Conservation (phyloP, 1,140 invertebrate species). For the Drosophila bipectinata region DNA sequence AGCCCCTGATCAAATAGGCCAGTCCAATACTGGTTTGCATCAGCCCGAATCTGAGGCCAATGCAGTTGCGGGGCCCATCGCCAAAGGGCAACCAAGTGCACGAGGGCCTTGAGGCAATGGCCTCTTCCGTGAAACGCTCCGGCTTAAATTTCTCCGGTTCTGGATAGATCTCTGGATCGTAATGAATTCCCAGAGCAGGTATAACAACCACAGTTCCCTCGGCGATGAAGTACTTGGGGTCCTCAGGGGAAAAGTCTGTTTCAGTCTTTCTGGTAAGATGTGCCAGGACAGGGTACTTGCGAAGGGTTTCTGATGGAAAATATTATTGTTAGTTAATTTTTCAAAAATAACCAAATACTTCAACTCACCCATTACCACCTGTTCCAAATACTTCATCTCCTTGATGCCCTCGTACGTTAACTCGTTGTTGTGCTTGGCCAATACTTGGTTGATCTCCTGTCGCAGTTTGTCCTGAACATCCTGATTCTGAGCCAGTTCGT, state of each 20-base stretch:
- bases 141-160: slow-evolving; percentile 85
- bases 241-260: slow-evolving; percentile 85
- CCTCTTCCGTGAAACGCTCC: slow-evolving; percentile 85
- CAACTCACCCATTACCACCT: slow-evolving; percentile 86
- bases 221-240: slow-evolving; percentile 86
- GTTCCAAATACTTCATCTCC: slow-evolving; percentile 87
- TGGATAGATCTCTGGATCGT: slow-evolving; percentile 83
- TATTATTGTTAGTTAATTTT: background rate
- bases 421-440: slow-evolving; percentile 84
- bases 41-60: slow-evolving; percentile 87
- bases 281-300: slow-evolving; percentile 87
- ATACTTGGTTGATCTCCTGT: slow-evolving; percentile 86
- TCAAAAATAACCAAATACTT: background rate
- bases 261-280: slow-evolving; percentile 86
- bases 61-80: slow-evolving; percentile 69
- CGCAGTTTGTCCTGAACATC: slow-evolving; percentile 87
- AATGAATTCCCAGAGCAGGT: slow-evolving; percentile 86
- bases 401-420: slow-evolving; percentile 86
- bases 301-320: slow-evolving; percentile 85
- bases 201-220: slow-evolving; percentile 87
- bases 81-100: slow-evolving; percentile 69
- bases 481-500: slow-evolving; percentile 87
- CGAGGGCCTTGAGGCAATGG: slow-evolving; percentile 47
- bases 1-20: slow-evolving; percentile 72
- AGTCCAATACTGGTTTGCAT: slow-evolving; percentile 87